Conservation (phyloP, 2,113 vertebrate genomes). For the Psettodes erumei region DNA sequence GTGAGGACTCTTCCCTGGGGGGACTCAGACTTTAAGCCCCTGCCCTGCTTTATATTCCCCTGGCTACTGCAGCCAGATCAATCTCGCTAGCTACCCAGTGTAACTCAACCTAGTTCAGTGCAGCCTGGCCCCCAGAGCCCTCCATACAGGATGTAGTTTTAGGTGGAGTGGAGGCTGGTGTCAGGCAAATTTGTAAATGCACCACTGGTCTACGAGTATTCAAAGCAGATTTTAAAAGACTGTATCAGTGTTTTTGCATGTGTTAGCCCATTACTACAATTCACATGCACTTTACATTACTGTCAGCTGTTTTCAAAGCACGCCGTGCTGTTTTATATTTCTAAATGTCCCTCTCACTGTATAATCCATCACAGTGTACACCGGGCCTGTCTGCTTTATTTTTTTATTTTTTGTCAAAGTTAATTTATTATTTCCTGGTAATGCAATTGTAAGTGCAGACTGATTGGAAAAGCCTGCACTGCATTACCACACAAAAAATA, state of each 20-base stretch:
- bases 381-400: constrained; percentile 42
- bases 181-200: constrained; percentile 59
- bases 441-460: constrained; percentile 43
- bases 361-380: constrained; percentile 47
- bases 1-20: constrained; percentile 90
- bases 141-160: constrained; percentile 54
- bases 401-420: constrained; percentile 47
- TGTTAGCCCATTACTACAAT: constrained; percentile 50
- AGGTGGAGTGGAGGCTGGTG: constrained; percentile 46
- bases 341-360: constrained; percentile 29
- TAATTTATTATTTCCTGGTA: constrained; percentile 70
- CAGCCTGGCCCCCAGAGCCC: constrained; percentile 60
- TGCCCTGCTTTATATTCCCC: constrained; percentile 97
- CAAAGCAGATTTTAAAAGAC: constrained; percentile 51
- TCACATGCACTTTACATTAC: constrained; percentile 57
- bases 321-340: constrained; percentile 26
- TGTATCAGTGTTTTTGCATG: constrained; percentile 20
- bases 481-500: constrained; percentile 48
- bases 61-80: constrained; percentile 87
- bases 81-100: constrained; percentile 68
- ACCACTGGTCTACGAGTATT: constrained; percentile 45
- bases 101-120: constrained; percentile 71
- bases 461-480: constrained; percentile 49
- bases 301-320: constrained; percentile 37
- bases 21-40: constrained; percentile 92